phyloP scores from a whole-genome alignment of 2,797 vertebrate genomes.

The Cryptoprocta ferox region DNA sequence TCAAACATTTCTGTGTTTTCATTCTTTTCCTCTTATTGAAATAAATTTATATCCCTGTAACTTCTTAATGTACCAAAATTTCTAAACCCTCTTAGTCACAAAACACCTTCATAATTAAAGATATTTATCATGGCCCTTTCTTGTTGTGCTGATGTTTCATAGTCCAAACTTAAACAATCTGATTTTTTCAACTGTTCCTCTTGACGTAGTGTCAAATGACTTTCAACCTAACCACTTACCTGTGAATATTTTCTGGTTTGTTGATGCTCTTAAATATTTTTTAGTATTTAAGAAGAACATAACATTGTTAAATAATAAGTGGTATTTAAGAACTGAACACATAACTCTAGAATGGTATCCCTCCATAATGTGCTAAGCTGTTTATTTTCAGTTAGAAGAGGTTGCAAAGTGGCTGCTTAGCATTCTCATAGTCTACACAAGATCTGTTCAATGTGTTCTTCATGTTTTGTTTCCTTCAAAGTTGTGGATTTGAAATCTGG shows the following conservation, averaged over 20 bases:
- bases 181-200: not conserved
- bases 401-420: not conserved
- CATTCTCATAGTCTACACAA: not conserved
- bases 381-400: not conserved
- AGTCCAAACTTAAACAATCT: not conserved
- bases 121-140: conserved; percentile 10
- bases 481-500: not conserved
- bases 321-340: not conserved
- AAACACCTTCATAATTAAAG: conserved; percentile 12
- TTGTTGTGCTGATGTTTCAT: not conserved
- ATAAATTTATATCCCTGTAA: not conserved
- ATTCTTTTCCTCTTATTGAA: conserved; percentile 23
- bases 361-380: not conserved
- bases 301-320: not conserved
- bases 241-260: not conserved
- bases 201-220: not conserved
- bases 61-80: not conserved
- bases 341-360: not conserved
- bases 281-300: not conserved
- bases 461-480: not conserved
- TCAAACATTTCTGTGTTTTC: conserved; percentile 19
- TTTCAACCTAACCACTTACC: not conserved
- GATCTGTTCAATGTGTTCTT: not conserved
- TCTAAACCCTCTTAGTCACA: conserved; percentile 3
- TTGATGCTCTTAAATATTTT: not conserved